Conservation (phyloP, 2,888 invertebrate species). For the Frankliniella fusca region DNA sequence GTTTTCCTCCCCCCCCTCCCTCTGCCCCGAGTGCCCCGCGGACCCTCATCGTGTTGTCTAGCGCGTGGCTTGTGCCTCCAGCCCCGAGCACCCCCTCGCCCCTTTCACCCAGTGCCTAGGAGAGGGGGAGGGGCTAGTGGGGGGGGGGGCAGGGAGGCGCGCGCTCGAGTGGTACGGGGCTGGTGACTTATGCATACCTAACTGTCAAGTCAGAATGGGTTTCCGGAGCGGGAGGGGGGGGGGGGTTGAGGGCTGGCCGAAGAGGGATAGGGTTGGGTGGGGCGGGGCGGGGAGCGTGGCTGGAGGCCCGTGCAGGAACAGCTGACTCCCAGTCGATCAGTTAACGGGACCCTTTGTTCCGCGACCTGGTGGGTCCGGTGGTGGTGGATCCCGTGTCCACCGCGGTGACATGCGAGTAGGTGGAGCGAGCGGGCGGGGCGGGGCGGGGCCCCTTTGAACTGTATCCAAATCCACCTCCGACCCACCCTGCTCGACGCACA, state of each 20-base stretch:
- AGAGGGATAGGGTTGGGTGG: background rate
- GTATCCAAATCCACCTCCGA: too few relatives aligned
- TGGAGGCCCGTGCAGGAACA: too few relatives aligned
- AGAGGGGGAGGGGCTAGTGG: background rate
- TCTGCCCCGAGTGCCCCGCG: background rate
- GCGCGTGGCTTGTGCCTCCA: background rate
- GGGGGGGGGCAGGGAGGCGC: background rate
- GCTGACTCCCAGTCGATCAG: background rate
- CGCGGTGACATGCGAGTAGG: too few relatives aligned
- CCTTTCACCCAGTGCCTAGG: background rate
- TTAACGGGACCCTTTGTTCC: background rate
- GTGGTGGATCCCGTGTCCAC: too few relatives aligned
- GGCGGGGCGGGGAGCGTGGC: background rate
- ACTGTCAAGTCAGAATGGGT: constrained; percentile 22
- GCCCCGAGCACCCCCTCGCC: background rate
- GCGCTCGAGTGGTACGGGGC: background rate
- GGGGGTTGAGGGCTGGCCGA: background rate
- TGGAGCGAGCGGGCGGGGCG: too few relatives aligned
- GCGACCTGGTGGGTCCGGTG: background rate
- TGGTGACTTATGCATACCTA: constrained; percentile 26
- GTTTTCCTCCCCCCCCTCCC: background rate
- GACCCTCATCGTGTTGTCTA: background rate
- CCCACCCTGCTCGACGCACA: too few relatives aligned
- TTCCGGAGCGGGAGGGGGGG: background rate
- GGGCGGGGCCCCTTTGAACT: too few relatives aligned